Evolutionary conservation across 2,888 invertebrate genomes (phyloP).

Genomic region (Hirtodrosophila cameraria): DNA sequence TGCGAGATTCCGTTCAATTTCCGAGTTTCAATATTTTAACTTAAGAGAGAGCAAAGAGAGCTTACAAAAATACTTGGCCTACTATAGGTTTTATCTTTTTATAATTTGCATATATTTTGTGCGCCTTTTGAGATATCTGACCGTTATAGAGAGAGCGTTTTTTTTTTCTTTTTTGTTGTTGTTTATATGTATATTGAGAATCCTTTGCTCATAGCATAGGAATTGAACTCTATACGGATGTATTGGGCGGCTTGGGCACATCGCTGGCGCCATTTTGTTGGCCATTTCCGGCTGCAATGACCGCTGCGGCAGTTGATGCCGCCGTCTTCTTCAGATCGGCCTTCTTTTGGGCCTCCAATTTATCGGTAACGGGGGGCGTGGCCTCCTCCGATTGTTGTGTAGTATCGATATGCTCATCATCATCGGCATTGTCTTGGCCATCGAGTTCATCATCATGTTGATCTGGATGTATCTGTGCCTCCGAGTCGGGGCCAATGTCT

Average conservation of each 20-base stretch:
- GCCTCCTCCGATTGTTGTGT: slow-evolving; percentile 83
- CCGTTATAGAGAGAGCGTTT: slow-evolving; percentile 26
- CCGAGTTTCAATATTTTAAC: slow-evolving; percentile 30
- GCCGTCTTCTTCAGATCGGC: slow-evolving; percentile 81
- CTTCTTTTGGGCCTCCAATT: slow-evolving; percentile 83
- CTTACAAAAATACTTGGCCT: slow-evolving; percentile 71
- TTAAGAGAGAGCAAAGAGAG: slow-evolving; percentile 30
- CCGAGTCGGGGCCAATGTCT: slow-evolving; percentile 87
- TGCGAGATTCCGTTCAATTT: slow-evolving; percentile 49
- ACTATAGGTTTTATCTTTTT: slow-evolving; percentile 26
- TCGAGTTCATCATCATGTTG: slow-evolving; percentile 85
- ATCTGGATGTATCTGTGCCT: slow-evolving; percentile 87
- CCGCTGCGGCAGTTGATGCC: slow-evolving; percentile 70
- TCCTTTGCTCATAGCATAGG: slow-evolving; percentile 51
- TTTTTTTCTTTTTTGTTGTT: slow-evolving; percentile 11
- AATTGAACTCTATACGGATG: slow-evolving; percentile 76
- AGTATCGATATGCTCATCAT: slow-evolving; percentile 83
- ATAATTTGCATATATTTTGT: slow-evolving; percentile 31
- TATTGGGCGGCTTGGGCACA: slow-evolving; percentile 83
- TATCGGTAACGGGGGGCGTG: slow-evolving; percentile 83
- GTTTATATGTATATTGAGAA: too few relatives aligned
- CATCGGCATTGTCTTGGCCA: slow-evolving; percentile 84
- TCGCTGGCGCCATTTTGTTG: slow-evolving; percentile 68
- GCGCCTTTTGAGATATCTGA: slow-evolving; percentile 53
- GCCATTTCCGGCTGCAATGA: slow-evolving; percentile 72